These are phyloP conservation scores for Archocentrus centrarchus DNA, from an alignment of 2,113 vertebrate genomes.

Conservation along the genomic window DNA sequence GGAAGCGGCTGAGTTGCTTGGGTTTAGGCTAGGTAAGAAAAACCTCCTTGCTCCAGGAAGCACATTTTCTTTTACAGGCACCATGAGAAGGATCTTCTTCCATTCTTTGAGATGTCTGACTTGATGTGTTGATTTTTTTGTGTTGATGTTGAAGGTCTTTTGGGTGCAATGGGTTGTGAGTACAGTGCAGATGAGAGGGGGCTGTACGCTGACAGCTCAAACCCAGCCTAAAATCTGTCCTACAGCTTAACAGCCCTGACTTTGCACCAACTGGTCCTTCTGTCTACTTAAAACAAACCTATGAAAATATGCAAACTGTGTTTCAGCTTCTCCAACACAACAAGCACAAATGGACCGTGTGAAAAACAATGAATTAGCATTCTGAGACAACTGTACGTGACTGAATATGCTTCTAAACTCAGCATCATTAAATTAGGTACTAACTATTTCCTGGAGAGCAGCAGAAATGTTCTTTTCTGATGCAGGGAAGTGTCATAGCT, in stretches of 20 bases:
- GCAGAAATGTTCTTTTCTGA: too few species aligned
- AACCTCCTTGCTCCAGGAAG: not conserved
- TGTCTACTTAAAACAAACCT: not conserved
- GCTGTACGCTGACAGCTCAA: not conserved
- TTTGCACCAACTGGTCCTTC: not conserved
- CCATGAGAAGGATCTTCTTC: not conserved
- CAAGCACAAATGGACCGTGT: not conserved
- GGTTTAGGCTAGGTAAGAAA: not conserved
- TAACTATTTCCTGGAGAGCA: too few species aligned
- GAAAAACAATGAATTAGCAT: not conserved
- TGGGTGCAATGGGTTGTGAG: not conserved
- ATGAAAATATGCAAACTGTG: not conserved
- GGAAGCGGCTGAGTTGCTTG: too few species aligned
- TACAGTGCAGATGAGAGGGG: not conserved
- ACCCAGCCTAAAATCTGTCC: not conserved
- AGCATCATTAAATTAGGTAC: too few species aligned
- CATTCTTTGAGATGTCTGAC: not conserved
- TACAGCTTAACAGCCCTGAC: not conserved
- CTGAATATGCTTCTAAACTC: not conserved
- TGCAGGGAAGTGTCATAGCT: too few species aligned
- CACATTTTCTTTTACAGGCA: not conserved
- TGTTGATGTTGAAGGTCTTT: too few species aligned
- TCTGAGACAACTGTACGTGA: too few species aligned
- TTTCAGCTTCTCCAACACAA: not conserved
- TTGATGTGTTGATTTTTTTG: not conserved